Evolutionary conservation across 2,888 invertebrate species (phyloP).

Genomic region (Deilephila elpenor): DNA sequence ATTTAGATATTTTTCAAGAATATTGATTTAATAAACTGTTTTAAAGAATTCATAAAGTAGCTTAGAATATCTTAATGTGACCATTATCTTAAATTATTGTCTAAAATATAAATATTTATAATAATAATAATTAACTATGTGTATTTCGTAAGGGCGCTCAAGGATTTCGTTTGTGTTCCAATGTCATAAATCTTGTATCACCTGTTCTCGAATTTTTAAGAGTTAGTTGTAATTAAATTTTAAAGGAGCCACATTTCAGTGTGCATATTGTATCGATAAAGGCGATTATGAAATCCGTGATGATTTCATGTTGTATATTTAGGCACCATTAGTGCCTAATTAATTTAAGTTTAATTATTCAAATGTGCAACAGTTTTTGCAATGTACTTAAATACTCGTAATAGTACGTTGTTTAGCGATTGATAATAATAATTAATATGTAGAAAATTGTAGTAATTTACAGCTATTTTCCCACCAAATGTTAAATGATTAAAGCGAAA

Average conservation of each 20-base stretch:
- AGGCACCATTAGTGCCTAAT: neutral
- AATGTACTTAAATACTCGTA: neutral
- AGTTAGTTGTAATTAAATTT: neutral
- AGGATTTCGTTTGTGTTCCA: neutral
- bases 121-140: neutral
- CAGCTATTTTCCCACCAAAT: too few relatives aligned
- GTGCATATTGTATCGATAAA: neutral
- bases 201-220: neutral
- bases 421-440: neutral
- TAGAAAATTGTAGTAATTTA: too few relatives aligned
- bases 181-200: neutral
- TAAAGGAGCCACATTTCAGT: neutral
- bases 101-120: neutral
- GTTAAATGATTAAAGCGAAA: too few relatives aligned
- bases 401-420: neutral
- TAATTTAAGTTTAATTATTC: neutral
- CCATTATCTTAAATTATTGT: neutral
- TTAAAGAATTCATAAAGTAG: neutral
- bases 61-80: neutral
- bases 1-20: neutral
- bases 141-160: conserved; percentile 1
- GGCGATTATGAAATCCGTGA: neutral
- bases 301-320: neutral
- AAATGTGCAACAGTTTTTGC: neutral
- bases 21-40: too few relatives aligned